Conservation (phyloP, 2,888 invertebrate species). For the Philonicus albiceps region DNA sequence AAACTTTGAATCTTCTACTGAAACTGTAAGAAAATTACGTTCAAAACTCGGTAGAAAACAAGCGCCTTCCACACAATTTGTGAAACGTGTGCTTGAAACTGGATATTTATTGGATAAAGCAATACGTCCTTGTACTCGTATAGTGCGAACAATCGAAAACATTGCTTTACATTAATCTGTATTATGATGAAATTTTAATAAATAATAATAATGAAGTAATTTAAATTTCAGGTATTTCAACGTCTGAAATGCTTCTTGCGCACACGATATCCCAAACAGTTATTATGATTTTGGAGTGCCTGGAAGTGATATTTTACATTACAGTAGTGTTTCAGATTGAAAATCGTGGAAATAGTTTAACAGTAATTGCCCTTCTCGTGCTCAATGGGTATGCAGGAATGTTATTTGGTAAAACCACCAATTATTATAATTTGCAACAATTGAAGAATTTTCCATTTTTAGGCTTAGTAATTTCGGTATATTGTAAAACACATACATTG, state of each 20-base stretch:
- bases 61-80: no score
- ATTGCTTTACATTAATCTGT: no score
- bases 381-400: constrained; percentile 84
- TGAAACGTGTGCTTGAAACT: no score
- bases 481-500: constrained; percentile 79
- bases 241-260: constrained; percentile 80
- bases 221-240: constrained; percentile 68
- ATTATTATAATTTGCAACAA: not conserved
- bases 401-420: constrained; percentile 69
- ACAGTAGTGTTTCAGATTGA: constrained; percentile 61
- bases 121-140: no score
- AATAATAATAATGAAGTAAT: no score
- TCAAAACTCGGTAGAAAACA: no score
- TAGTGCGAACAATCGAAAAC: no score
- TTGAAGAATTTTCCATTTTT: not conserved
- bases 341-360: constrained; percentile 61
- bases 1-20: no score
- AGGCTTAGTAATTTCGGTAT: constrained; percentile 83
- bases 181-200: no score
- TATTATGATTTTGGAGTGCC: constrained; percentile 76
- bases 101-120: no score
- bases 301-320: constrained; percentile 64
- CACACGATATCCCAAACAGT: constrained; percentile 79
- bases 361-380: constrained; percentile 71
- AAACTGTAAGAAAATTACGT: no score